phyloP scores from a whole-genome alignment of 2,888 invertebrate genomes.

The Reticulitermes lucifugus region DNA sequence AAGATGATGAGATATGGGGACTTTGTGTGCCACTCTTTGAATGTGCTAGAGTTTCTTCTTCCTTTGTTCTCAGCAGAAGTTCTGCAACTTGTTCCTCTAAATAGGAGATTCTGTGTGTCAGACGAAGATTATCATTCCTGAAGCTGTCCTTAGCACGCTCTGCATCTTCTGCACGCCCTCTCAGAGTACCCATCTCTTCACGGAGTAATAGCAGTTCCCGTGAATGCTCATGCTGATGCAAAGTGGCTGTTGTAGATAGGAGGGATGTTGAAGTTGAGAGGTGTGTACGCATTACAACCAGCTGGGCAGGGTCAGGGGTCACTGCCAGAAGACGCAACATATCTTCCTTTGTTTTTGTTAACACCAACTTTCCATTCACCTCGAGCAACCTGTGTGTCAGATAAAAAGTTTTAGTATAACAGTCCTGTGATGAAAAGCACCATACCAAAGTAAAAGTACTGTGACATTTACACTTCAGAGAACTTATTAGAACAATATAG shows the following conservation, averaged over 20 bases:
- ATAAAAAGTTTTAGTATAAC: not conserved
- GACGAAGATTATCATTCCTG: constrained; percentile 82
- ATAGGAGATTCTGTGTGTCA: constrained; percentile 90
- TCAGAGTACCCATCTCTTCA: constrained; percentile 68
- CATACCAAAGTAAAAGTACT: too few species aligned
- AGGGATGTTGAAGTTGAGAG: constrained; percentile 54
- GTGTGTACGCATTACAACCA: constrained; percentile 69
- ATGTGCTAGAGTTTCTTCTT: not conserved
- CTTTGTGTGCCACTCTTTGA: not conserved
- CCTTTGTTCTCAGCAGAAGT: constrained; percentile 53
- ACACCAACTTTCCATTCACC: constrained; percentile 82
- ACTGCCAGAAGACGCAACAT: constrained; percentile 74
- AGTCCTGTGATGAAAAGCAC: too few species aligned
- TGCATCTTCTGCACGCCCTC: constrained; percentile 73
- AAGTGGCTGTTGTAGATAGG: constrained; percentile 56
- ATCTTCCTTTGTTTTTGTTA: constrained; percentile 78
- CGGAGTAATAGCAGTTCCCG: constrained; percentile 47
- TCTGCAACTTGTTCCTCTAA: constrained; percentile 87
- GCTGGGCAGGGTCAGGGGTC: constrained; percentile 72
- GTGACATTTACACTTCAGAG: too few species aligned
- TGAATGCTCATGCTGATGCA: constrained; percentile 41
- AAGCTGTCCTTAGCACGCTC: constrained; percentile 72
- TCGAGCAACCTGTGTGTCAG: constrained; percentile 74
- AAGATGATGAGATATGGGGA: not conserved
- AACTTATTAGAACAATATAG: too few species aligned